phyloP scores from a whole-genome alignment of 2,113 vertebrate species.

The Chrysochloris asiatica region DNA sequence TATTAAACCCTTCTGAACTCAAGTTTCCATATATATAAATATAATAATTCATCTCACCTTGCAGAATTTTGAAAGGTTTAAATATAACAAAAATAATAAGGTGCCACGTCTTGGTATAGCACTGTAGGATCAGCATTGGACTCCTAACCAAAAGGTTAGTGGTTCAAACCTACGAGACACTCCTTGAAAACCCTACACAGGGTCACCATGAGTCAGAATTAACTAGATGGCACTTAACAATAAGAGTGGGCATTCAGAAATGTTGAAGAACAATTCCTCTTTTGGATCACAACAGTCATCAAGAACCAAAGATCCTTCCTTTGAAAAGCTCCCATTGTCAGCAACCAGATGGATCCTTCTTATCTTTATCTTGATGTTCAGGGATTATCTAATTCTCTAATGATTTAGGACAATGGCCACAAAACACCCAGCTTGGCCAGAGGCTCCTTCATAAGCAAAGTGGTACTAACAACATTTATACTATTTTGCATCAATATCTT shows the following conservation, averaged over 20 bases:
- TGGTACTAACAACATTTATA: not conserved
- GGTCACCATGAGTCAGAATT: no score
- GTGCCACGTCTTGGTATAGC: no score
- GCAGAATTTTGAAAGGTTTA: slow-evolving; percentile 11
- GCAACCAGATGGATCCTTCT: not conserved
- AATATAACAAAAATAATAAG: slow-evolving; percentile 7
- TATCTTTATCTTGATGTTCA: not conserved
- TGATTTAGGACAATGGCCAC: not conserved
- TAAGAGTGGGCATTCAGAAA: slow-evolving; percentile 6
- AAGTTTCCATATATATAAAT: slow-evolving; percentile 31
- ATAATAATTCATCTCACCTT: slow-evolving; percentile 20
- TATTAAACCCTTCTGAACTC: not conserved
- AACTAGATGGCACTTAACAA: no score
- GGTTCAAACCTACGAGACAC: no score
- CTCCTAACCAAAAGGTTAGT: no score
- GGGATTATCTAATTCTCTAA: not conserved
- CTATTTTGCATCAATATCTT: slow-evolving; percentile 6
- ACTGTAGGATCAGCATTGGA: no score
- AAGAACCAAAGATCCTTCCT: not conserved
- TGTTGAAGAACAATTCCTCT: slow-evolving; percentile 3
- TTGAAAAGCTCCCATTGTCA: not conserved
- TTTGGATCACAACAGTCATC: slow-evolving; percentile 24
- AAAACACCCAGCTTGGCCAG: not conserved
- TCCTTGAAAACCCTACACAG: no score
- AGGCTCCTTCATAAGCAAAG: not conserved